These are phyloP conservation scores for Alloplasta piceator DNA, from an alignment of 2,888 invertebrate species.

Conservation along the genomic window DNA sequence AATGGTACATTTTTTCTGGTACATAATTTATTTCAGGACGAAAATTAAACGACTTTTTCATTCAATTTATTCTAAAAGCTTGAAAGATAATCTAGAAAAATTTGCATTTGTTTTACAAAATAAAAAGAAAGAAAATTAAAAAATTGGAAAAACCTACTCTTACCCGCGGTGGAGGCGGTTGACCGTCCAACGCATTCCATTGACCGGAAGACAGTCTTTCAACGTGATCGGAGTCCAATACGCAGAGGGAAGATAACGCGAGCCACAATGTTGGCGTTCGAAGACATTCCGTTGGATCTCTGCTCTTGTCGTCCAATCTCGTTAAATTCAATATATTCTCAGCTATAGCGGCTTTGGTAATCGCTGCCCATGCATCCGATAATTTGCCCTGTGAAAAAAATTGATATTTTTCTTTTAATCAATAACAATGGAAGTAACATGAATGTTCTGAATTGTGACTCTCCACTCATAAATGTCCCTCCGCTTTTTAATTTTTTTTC, in stretches of 20 bases:
- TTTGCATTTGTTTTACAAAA: background rate
- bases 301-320: conserved; percentile 90
- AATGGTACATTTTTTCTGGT: no score
- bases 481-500: no score
- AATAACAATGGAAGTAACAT: no score
- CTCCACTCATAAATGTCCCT: no score
- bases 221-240: conserved; percentile 95
- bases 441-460: no score
- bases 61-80: no score
- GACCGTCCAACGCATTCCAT: conserved; percentile 88
- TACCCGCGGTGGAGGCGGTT: conserved; percentile 85
- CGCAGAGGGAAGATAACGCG: conserved; percentile 95
- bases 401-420: no score
- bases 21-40: no score
- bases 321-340: conserved; percentile 94
- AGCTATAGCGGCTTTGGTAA: conserved; percentile 94
- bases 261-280: conserved; percentile 95
- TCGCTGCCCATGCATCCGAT: conserved; percentile 92
- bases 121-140: background rate
- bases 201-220: conserved; percentile 92
- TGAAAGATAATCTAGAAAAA: no score
- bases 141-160: conserved; percentile 50
- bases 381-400: conserved; percentile 89
- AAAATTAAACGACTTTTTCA: no score
- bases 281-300: conserved; percentile 91